Conservation (phyloP, 2,113 vertebrate species). For the Callionymus lyra region DNA sequence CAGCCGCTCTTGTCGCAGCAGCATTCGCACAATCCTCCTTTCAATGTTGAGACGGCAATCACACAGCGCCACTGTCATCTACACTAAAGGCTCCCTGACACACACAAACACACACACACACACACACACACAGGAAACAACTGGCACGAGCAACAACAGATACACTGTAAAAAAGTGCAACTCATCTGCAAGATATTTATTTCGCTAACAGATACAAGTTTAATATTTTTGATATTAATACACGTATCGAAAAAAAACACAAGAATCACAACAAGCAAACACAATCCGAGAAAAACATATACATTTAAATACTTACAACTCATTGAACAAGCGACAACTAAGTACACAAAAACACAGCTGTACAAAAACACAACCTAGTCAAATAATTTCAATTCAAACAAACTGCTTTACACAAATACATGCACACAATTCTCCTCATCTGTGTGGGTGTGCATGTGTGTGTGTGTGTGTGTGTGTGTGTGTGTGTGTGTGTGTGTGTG, state of each 20-base stretch:
- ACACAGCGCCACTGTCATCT: not conserved
- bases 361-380: not conserved
- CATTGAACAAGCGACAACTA: not conserved
- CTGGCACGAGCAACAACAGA: too few relatives aligned
- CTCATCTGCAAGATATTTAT: not conserved
- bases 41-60: not conserved
- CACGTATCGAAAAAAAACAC: not conserved
- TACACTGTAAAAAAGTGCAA: not conserved
- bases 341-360: too few relatives aligned
- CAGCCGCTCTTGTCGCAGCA: not conserved
- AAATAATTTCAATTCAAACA: not conserved
- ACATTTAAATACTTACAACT: not conserved
- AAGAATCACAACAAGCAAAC: not conserved
- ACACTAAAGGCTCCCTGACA: conserved; percentile 60
- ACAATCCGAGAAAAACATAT: not conserved
- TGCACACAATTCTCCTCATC: not conserved
- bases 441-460: not conserved
- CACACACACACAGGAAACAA: not conserved
- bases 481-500: not conserved
- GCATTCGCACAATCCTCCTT: conserved; percentile 1
- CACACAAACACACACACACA: not conserved
- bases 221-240: not conserved
- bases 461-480: not conserved
- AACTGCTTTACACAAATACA: not conserved
- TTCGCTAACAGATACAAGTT: not conserved